These are phyloP conservation scores for Siderastrea siderea DNA, from an alignment of 92 coral and sea anemone species.

Conservation along the genomic window DNA sequence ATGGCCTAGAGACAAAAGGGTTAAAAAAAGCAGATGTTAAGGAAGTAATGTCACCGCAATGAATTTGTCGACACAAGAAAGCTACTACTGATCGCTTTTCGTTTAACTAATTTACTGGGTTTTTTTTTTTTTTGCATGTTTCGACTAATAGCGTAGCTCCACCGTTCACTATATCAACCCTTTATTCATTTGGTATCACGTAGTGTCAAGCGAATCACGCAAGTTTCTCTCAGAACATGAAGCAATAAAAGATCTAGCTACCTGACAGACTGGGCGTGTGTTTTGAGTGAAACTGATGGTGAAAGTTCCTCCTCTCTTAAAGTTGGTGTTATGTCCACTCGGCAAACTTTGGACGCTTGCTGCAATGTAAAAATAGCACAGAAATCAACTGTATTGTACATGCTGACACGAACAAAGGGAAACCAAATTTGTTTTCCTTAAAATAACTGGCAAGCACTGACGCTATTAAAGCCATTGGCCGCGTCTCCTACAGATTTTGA, in stretches of 20 bases:
- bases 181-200: background rate
- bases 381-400: too few species aligned
- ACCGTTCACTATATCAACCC: too few species aligned
- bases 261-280: constrained; percentile 91
- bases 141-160: too few species aligned
- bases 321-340: constrained; percentile 84
- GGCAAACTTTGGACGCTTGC: constrained; percentile 81
- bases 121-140: too few species aligned
- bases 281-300: constrained; percentile 85
- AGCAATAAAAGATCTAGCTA: background rate
- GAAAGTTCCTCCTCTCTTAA: constrained; percentile 80
- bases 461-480: too few species aligned
- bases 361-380: constrained; percentile 17
- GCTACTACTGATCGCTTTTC: too few species aligned
- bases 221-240: background rate
- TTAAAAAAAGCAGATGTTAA: background rate
- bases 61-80: too few species aligned
- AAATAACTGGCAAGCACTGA: too few species aligned
- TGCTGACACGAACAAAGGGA: too few species aligned
- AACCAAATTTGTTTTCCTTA: too few species aligned
- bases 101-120: too few species aligned
- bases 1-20: constrained; percentile 69
- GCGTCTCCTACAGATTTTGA: too few species aligned
- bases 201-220: background rate
- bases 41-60: background rate